Conservation (phyloP, 1,140 invertebrate species). For the Scaptomyza hsui region DNA sequence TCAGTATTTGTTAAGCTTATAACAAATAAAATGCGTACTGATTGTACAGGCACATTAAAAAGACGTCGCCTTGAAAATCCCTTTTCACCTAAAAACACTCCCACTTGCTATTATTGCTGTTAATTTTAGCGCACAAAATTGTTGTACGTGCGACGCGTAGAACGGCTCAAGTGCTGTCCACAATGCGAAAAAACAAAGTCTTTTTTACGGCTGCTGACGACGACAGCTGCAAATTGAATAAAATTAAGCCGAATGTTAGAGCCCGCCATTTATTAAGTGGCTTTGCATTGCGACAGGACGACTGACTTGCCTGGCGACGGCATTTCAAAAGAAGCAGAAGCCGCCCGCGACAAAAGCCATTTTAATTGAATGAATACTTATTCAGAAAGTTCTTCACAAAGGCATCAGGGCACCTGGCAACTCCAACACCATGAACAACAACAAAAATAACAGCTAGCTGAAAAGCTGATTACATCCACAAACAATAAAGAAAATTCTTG, state of each 20-base stretch:
- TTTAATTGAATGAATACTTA: constrained; percentile 63
- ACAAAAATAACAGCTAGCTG: constrained; percentile 50
- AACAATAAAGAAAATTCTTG: constrained; percentile 30
- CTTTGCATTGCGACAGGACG: constrained; percentile 30
- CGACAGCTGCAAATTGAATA: constrained; percentile 79
- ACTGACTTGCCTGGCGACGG: constrained; percentile 22
- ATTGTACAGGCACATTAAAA: too few species aligned
- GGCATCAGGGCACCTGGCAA: constrained; percentile 20
- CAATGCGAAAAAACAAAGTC: constrained; percentile 73
- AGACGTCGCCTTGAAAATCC: too few species aligned
- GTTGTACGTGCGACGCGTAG: constrained; percentile 7
- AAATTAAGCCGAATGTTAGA: constrained; percentile 71
- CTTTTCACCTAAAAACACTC: not conserved
- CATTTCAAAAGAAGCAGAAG: constrained; percentile 25
- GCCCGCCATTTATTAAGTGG: constrained; percentile 72
- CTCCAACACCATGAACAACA: not conserved
- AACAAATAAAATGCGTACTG: too few species aligned
- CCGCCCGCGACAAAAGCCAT: constrained; percentile 40
- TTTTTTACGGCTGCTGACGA: constrained; percentile 78
- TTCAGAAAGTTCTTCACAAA: constrained; percentile 29
- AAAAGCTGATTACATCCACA: constrained; percentile 52
- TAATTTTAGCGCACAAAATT: constrained; percentile 32
- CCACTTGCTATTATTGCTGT: constrained; percentile 16
- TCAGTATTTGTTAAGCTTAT: too few species aligned
- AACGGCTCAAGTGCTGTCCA: constrained; percentile 40